Evolutionary conservation across 2,113 vertebrate species (phyloP).

Genomic region (Hiodon alosoides): DNA sequence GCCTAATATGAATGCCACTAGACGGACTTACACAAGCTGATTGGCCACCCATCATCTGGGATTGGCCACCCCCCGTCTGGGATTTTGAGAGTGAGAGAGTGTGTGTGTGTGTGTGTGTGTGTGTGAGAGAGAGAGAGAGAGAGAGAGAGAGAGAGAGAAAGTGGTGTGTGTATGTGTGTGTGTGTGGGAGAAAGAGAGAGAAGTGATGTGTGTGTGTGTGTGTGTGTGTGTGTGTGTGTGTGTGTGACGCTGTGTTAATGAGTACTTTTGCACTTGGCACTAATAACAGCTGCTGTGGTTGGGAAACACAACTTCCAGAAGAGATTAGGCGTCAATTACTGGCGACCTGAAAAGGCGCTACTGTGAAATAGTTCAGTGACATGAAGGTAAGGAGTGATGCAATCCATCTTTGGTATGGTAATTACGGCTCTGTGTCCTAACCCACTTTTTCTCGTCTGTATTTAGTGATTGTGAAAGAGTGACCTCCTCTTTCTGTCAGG

Average conservation of each 20-base stretch:
- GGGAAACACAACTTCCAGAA: neutral
- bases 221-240: constrained; percentile 24
- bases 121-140: neutral
- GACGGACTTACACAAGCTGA: too few relatives aligned
- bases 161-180: neutral
- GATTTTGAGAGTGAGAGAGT: neutral
- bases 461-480: constrained; percentile 5
- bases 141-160: too few relatives aligned
- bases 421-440: neutral
- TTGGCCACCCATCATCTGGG: too few relatives aligned
- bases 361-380: constrained; percentile 6
- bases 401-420: constrained; percentile 1
- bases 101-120: neutral
- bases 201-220: neutral
- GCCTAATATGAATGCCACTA: too few relatives aligned
- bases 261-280: neutral
- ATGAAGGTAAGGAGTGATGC: constrained; percentile 1
- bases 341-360: neutral
- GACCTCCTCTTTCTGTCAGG: neutral
- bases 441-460: neutral
- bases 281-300: constrained; percentile 11
- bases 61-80: too few relatives aligned
- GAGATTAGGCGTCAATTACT: constrained; percentile 8
- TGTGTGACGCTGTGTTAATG: neutral
- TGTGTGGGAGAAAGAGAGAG: neutral